Evolutionary conservation across 2,797 vertebrate species (phyloP).

Genomic region (Oreochromis grahami): DNA sequence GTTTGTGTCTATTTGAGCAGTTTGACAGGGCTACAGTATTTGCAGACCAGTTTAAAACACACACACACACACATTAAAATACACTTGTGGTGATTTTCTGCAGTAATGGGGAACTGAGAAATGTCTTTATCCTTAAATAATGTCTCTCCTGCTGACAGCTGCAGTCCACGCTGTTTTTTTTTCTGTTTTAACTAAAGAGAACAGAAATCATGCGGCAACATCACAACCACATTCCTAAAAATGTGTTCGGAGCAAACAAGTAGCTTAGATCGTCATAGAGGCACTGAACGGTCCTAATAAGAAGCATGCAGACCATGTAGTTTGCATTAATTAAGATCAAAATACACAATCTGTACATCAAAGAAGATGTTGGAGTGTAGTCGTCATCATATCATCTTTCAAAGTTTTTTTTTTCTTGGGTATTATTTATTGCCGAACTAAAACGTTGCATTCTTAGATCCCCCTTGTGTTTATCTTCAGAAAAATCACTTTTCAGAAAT

Average conservation of each 20-base stretch:
- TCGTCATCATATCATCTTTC: not conserved
- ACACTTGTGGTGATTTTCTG: not conserved
- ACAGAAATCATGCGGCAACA: not conserved
- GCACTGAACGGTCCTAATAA: not conserved
- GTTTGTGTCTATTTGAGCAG: not conserved
- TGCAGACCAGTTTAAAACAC: not conserved
- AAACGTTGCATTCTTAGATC: not conserved
- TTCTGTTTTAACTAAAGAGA: not conserved
- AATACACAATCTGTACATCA: not conserved
- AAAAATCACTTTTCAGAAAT: conserved; percentile 10
- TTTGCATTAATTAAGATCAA: not conserved
- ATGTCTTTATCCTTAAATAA: conserved; percentile 7
- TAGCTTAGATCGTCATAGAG: not conserved
- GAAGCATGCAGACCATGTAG: not conserved
- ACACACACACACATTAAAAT: not conserved
- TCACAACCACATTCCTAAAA: not conserved
- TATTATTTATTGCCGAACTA: not conserved
- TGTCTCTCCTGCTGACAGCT: not conserved
- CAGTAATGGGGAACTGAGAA: not conserved
- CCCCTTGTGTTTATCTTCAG: not conserved
- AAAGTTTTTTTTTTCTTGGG: not conserved
- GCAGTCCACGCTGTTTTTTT: not conserved
- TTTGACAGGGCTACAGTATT: not conserved
- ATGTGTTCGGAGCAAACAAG: not conserved
- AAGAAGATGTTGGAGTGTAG: not conserved